phyloP scores from a whole-genome alignment of 92 coral and sea anemone genomes.

The Umimayanthus chanpuru region DNA sequence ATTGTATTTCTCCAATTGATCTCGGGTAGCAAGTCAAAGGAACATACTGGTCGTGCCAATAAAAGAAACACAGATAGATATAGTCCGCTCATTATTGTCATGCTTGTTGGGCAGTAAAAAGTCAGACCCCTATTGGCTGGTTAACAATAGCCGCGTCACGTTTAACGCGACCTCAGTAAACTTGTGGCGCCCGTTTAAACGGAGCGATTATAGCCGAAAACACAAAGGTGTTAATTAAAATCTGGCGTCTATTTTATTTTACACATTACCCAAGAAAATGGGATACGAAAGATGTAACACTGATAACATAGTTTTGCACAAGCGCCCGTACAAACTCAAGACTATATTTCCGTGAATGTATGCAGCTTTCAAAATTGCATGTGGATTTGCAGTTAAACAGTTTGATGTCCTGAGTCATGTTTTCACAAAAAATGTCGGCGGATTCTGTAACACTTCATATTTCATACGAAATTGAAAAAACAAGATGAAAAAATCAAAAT shows the following conservation, averaged over 20 bases:
- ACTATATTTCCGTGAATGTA: neutral
- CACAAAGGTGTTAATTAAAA: slow-evolving; percentile 55
- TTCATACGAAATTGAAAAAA: slow-evolving; percentile 27
- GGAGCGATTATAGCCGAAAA: slow-evolving; percentile 40
- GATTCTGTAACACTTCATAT: slow-evolving; percentile 39
- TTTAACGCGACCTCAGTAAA: slow-evolving; percentile 71
- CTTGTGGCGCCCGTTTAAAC: slow-evolving; percentile 71
- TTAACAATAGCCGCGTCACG: slow-evolving; percentile 69
- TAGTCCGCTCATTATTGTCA: slow-evolving; percentile 45
- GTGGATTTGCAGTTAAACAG: slow-evolving; percentile 29
- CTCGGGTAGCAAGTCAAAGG: slow-evolving; percentile 33
- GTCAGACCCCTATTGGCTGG: slow-evolving; percentile 56
- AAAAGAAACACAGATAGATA: slow-evolving; percentile 47
- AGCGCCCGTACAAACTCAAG: neutral
- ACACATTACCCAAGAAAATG: slow-evolving; percentile 48
- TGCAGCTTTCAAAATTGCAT: slow-evolving; percentile 3
- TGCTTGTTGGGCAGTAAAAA: slow-evolving; percentile 34
- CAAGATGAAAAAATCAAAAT: slow-evolving; percentile 19
- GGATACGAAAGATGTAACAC: slow-evolving; percentile 19
- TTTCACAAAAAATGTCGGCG: slow-evolving; percentile 27
- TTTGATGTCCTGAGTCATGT: slow-evolving; percentile 18
- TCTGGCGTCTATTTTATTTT: slow-evolving; percentile 67
- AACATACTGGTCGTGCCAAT: slow-evolving; percentile 39
- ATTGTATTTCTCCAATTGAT: slow-evolving; percentile 35
- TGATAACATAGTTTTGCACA: slow-evolving; percentile 14